Base-by-base conservation (phyloP, 2,797 vertebrate genomes). In the Fringilla coelebs region DNA sequence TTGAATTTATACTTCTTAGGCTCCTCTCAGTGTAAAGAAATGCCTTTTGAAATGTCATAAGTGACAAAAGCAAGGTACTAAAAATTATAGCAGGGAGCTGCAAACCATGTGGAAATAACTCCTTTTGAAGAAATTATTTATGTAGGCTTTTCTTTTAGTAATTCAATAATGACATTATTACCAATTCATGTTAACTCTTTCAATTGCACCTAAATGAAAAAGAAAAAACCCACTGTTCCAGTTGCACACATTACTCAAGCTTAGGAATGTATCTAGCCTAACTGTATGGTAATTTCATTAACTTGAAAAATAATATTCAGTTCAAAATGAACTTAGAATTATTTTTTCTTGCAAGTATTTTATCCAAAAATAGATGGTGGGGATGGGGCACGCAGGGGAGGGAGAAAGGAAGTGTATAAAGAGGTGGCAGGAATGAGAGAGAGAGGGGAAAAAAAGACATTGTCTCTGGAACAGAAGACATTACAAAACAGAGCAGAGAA, bases 51-150 rank as follows among this genome's bases (percentile, higher is more conserved):
- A 96, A 91, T 91, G 72, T 88, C 93, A 96, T 90, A 96, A 95
- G 68, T 77, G 93, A 95, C 87, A 97, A 96, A 95, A 95, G 55
- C 60, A 88, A 93, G 83, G 86, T 84, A 80, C 43, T 80, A 91
- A 95, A 95, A 96, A 96, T 95, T 96, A 93, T 31, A 96, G 75
- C 49, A 95, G 46, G 54, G 62, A 88, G 55, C 49, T 93, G 72
- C 80, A 96, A 96, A 79, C 90, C 90, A 93, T 66, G 90, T 93
- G 93, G 94, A 96, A 97, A 87, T 95, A 97, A 96, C 80, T 88
- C 71, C 85, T 94, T 96, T 91, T 96, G 94, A 89, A 81, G 55
- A 81, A 82, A 94, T 89, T 94, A 88, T 82, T 93, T 83, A 84
- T 74, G 71, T 89, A 48, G 63, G 45, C 6, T 48, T 48, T 21